A percentile compares a stretch with the other conserved stretches of the same genome.
Evolutionary conservation across 2,797 vertebrate species (phyloP).

Genomic region (Lutjanus argentimaculatus): DNA sequence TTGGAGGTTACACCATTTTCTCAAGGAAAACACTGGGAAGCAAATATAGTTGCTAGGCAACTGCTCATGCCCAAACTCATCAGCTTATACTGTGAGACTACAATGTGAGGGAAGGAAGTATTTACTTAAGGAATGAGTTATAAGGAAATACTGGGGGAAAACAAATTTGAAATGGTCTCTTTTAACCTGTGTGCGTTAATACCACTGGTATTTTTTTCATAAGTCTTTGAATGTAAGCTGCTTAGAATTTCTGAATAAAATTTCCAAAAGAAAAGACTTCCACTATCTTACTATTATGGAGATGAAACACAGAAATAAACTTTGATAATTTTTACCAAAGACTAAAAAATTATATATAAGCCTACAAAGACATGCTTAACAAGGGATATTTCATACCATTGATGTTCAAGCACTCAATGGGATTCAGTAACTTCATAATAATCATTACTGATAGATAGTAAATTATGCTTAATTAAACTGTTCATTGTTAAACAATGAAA

Average conservation of each 20-base stretch:
- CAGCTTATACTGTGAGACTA: constrained; percentile 42
- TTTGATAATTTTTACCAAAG: not conserved
- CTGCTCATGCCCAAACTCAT: constrained; percentile 62
- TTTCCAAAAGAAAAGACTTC: not conserved
- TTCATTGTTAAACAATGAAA: too few relatives aligned
- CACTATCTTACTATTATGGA: not conserved
- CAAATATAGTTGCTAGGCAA: constrained; percentile 81
- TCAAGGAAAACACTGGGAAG: constrained; percentile 54
- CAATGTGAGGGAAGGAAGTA: constrained; percentile 24
- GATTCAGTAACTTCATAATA: too few relatives aligned
- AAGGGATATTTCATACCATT: not conserved
- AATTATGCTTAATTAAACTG: too few relatives aligned
- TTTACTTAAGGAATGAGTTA: constrained; percentile 16
- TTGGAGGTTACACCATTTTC: constrained; percentile 60
- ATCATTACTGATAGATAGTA: too few relatives aligned
- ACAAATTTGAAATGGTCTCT: not conserved
- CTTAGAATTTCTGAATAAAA: not conserved
- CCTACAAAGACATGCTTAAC: not conserved
- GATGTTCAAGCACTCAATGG: not conserved
- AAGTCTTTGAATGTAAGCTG: not conserved
- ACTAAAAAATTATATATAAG: not conserved
- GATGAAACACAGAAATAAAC: not conserved
- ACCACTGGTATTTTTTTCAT: not conserved
- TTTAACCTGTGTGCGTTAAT: not conserved
- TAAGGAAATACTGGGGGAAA: not conserved